These are phyloP conservation scores for Thalassophryne amazonica DNA, from an alignment of 2,797 vertebrate genomes.

Conservation along the genomic window DNA sequence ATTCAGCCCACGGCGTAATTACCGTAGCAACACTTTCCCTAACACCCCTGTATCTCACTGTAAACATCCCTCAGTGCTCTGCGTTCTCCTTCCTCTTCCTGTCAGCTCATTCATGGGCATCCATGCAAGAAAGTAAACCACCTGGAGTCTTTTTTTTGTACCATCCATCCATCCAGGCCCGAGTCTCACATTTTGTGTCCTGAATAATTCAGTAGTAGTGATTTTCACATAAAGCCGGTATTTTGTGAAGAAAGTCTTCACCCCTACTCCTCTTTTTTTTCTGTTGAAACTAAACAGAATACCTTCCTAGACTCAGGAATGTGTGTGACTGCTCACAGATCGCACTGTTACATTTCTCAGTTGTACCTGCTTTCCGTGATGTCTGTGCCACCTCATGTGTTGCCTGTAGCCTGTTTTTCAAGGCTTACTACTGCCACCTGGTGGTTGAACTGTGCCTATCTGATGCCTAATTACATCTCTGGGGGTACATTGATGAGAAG, in stretches of 20 bases:
- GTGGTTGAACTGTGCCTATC: conserved; percentile 35
- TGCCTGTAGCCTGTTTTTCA: background rate
- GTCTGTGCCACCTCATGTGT: background rate
- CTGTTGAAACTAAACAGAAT: conserved; percentile 26
- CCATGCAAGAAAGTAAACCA: background rate
- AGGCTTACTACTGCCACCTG: conserved; percentile 69
- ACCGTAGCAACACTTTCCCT: conserved; percentile 15
- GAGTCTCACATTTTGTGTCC: conserved; percentile 13
- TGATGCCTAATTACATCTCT: conserved; percentile 66
- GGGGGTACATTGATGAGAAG: conserved; percentile 36
- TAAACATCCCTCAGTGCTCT: conserved; percentile 21
- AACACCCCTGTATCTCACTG: conserved; percentile 22
- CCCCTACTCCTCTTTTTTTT: background rate
- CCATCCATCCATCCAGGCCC: conserved; percentile 1
- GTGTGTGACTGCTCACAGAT: conserved; percentile 26
- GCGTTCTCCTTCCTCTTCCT: background rate
- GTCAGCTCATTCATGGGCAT: background rate
- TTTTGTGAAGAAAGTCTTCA: conserved; percentile 26
- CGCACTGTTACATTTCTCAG: conserved; percentile 39
- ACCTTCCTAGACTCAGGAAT: conserved; percentile 5
- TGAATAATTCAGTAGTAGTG: conserved; percentile 36
- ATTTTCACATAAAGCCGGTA: conserved; percentile 34
- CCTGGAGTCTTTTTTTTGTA: background rate
- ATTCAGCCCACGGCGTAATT: conserved; percentile 14
- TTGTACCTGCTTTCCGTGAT: conserved; percentile 41